Percentiles rank a stretch among this genome's conserved stretches.
These are phyloP conservation scores for Leucoraja ocellata DNA, from an alignment of 2,797 vertebrate species.

Conservation along the genomic window DNA sequence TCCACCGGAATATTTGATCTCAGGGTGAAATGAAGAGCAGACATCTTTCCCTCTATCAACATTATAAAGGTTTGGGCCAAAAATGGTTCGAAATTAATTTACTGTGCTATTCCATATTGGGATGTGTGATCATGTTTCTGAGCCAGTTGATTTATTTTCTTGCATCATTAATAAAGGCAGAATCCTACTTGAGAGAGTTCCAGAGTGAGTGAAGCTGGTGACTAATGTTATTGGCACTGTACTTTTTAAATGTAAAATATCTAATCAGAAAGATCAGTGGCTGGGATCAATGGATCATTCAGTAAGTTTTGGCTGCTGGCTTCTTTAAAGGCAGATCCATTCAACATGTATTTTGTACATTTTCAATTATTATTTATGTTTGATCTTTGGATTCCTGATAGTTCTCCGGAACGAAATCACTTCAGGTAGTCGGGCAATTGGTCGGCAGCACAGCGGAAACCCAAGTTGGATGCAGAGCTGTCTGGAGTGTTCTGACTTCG, in stretches of 20 bases:
- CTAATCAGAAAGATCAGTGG: neutral
- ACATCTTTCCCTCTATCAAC: neutral
- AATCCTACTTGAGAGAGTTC: neutral
- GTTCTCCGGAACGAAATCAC: neutral
- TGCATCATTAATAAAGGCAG: neutral
- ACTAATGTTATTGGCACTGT: too few relatives aligned
- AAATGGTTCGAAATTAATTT: neutral
- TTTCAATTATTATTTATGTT: neutral
- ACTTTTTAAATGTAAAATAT: neutral
- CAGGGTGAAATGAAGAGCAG: neutral
- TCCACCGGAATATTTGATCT: neutral
- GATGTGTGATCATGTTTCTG: neutral
- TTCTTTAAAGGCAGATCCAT: neutral
- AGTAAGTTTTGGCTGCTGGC: neutral
- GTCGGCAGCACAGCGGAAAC: constrained; percentile 80
- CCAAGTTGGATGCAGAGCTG: constrained; percentile 90
- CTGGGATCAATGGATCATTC: neutral
- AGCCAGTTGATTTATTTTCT: neutral
- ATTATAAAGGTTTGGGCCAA: neutral
- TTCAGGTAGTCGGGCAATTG: constrained; percentile 27
- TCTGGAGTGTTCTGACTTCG: constrained; percentile 92
- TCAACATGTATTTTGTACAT: neutral
- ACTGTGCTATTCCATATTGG: neutral
- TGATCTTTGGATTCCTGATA: neutral
- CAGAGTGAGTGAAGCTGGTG: neutral